Base-by-base conservation (phyloP, 2,888 invertebrate species). In the Acheta domesticus region DNA sequence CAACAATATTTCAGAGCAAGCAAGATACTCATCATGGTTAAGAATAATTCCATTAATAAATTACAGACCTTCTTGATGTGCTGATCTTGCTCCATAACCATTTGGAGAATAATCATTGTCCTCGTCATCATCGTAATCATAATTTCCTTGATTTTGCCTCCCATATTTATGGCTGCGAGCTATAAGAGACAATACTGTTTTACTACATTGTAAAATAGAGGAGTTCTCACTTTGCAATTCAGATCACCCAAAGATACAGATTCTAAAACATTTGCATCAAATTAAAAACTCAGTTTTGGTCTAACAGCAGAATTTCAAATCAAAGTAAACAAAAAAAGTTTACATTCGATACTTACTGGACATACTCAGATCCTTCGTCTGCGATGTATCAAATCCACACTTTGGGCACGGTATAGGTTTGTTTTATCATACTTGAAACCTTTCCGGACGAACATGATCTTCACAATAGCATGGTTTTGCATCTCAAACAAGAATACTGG, bases 391-490 rank as follows among this genome's bases (percentile, higher is more conserved):
- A 87, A 93, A 96, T 82, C 93, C 91, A 89, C 98, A 98, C 88
- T 97, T 97, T 49, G 98, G 98, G 85, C 98, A 98, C 19, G 98
- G 97, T 85, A 95, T 91, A 11, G 92, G 88, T 85, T 93, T 93
- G 84, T 94, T 94, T 94, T 94, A 20, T 93, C 93, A 86, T 95
- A 95, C 85, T 96, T 96, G 85, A 96, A 94, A 2, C 96, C 96
- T 88, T 96, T 96, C 82, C 98, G 92, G n/a, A 80, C 93, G 91
- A 81, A 98, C 97, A 88, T 98, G 98, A 88, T 98, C 98, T 84
- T 97, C 97, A 87, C 98, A 98, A 88, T 95, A 98, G 87, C 97
- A 98, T 4, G n/a, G 93, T 94, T 89, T 98, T 98, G 89, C 98
- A 98, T 84, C 96, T 92, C 84, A 98, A 89, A 86, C 98, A 98